These are phyloP conservation scores for Nomada ruficornis DNA, from an alignment of 2,888 invertebrate genomes.

Conservation along the genomic window DNA sequence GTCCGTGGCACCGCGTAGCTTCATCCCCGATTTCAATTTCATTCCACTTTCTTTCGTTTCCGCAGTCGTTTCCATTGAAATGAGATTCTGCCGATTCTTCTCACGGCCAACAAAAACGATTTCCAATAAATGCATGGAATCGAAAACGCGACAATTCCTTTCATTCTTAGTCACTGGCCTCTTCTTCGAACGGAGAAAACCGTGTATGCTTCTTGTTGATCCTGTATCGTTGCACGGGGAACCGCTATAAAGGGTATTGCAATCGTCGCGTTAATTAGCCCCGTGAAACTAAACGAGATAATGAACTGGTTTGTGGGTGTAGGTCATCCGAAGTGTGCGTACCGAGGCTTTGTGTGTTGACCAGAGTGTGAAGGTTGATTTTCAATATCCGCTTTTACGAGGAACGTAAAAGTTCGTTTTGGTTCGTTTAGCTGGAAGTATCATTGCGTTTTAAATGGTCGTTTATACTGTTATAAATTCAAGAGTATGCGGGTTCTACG, in stretches of 20 bases:
- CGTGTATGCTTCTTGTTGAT: background rate
- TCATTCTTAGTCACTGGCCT: background rate
- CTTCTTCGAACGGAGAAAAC: background rate
- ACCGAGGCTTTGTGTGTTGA: too few relatives aligned
- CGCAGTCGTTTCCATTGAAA: slow-evolving; percentile 62
- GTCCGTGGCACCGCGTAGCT: background rate
- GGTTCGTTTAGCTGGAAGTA: too few relatives aligned
- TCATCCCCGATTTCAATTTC: slow-evolving; percentile 62
- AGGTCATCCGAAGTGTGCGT: background rate
- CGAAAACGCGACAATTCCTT: slow-evolving; percentile 26
- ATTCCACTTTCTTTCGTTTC: slow-evolving; percentile 67
- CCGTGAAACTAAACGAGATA: background rate
- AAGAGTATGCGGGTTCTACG: too few relatives aligned
- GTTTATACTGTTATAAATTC: too few relatives aligned
- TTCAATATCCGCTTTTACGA: too few relatives aligned
- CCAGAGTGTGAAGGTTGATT: too few relatives aligned
- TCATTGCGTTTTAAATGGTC: too few relatives aligned
- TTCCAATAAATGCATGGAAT: slow-evolving; percentile 62
- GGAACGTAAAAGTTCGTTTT: too few relatives aligned
- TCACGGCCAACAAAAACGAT: slow-evolving; percentile 53
- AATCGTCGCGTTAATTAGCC: background rate
- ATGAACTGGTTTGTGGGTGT: background rate
- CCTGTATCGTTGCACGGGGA: background rate
- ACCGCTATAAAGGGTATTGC: background rate
- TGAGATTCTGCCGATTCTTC: slow-evolving; percentile 59